Percentiles rank a stretch among this genome's conserved stretches.
Conservation (phyloP, 2,888 invertebrate species). For the Tiliacea citrago region DNA sequence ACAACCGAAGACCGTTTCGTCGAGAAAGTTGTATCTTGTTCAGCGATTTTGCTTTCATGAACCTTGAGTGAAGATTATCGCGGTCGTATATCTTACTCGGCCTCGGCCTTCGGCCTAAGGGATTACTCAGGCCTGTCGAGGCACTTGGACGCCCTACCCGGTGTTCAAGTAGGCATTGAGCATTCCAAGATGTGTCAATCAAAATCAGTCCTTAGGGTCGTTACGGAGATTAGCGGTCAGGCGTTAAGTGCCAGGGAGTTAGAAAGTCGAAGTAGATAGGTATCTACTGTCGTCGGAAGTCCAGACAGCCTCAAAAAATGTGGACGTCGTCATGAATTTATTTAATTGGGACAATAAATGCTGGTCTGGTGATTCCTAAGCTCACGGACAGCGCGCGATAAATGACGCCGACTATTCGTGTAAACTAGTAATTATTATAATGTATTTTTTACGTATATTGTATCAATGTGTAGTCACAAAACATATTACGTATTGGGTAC, state of each 20-base stretch:
- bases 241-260: conserved; percentile 10
- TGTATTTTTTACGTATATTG: too few species aligned
- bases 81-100: conserved; percentile 76
- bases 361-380: too few species aligned
- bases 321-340: too few species aligned
- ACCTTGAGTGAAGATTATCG: conserved; percentile 82
- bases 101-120: conserved; percentile 73
- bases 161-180: conserved; percentile 69
- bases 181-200: conserved; percentile 68
- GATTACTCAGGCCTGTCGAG: conserved; percentile 74
- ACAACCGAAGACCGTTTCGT: conserved; percentile 47
- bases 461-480: neutral
- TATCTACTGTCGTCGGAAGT: neutral
- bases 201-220: conserved; percentile 57
- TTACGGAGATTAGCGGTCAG: conserved; percentile 41
- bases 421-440: too few species aligned
- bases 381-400: too few species aligned
- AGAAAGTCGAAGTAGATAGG: neutral
- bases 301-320: too few species aligned
- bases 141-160: conserved; percentile 71
- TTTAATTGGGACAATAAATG: too few species aligned
- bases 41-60: conserved; percentile 79
- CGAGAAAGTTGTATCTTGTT: conserved; percentile 72
- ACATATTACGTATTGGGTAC: neutral
- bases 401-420: too few species aligned